Percentiles rank a stretch among this genome's conserved stretches.
Conservation (phyloP, 2,113 vertebrate species). For the Phocoena phocoena region DNA sequence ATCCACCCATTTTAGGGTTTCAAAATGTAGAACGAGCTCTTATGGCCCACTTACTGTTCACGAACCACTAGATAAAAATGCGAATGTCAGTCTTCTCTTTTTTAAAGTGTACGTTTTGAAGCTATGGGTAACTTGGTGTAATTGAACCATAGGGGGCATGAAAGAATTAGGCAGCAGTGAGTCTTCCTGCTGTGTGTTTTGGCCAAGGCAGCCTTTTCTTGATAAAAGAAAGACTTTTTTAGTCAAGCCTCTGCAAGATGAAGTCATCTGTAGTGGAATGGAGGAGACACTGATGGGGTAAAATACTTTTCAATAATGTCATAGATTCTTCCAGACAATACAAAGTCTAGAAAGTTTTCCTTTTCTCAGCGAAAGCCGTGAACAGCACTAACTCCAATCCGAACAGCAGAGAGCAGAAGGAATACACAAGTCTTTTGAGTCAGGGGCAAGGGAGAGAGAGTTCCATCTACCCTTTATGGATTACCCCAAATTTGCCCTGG, state of each 20-base stretch:
- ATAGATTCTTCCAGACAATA: background rate
- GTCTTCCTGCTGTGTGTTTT: constrained; percentile 37
- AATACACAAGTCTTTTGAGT: background rate
- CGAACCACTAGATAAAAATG: background rate
- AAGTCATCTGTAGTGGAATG: constrained; percentile 31
- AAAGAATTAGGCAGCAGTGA: constrained; percentile 13
- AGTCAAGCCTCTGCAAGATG: constrained; percentile 20
- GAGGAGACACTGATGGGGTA: background rate
- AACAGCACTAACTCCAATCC: background rate
- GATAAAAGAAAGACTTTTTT: constrained; percentile 51
- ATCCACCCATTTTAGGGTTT: background rate
- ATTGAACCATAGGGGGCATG: constrained; percentile 43
- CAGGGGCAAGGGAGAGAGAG: background rate
- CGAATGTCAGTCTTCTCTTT: constrained; percentile 2
- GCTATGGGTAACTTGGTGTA: constrained; percentile 3
- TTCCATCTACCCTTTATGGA: background rate
- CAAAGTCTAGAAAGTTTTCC: background rate
- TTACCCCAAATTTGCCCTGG: background rate
- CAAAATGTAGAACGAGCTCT: background rate
- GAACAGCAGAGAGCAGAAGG: background rate
- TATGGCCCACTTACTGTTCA: background rate
- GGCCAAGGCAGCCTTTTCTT: constrained; percentile 42
- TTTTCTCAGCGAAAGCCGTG: background rate
- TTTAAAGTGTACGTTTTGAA: constrained; percentile 30
- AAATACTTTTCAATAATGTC: constrained; percentile 39